Evolutionary conservation across 2,888 invertebrate species (phyloP).

Genomic region (Sylvicola fuscatus): DNA sequence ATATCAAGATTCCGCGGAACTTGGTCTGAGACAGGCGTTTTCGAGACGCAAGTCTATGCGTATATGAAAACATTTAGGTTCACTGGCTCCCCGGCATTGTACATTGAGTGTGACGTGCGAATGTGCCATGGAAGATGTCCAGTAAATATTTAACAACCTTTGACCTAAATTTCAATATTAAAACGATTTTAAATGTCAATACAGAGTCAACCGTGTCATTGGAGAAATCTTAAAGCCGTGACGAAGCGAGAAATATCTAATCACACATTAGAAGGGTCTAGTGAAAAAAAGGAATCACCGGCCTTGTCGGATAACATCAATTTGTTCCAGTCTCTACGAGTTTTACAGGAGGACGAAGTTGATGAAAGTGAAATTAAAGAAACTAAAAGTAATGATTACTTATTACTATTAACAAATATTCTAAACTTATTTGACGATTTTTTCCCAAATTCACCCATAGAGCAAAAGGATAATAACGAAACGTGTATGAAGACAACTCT

Average conservation of each 20-base stretch:
- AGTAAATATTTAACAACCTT: conserved; percentile 31
- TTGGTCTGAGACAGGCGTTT: conserved; percentile 79
- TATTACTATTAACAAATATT: neutral
- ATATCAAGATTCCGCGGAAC: conserved; percentile 83
- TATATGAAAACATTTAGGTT: conserved; percentile 83
- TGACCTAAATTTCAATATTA: conserved; percentile 3
- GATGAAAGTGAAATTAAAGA: conserved; percentile 28
- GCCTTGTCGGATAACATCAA: conserved; percentile 65
- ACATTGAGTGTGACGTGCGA: conserved; percentile 84
- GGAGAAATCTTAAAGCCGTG: conserved; percentile 72
- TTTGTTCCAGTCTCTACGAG: conserved; percentile 71
- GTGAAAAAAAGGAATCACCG: conserved; percentile 22
- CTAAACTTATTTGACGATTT: neutral
- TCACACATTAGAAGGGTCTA: conserved; percentile 21
- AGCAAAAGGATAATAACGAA: conserved; percentile 25
- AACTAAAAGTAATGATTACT: neutral
- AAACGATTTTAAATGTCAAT: conserved; percentile 7
- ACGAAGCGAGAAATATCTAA: conserved; percentile 45
- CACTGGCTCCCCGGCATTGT: conserved; percentile 82
- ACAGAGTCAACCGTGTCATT: conserved; percentile 82
- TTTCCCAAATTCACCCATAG: conserved; percentile 4
- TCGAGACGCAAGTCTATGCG: conserved; percentile 84
- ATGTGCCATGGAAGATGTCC: conserved; percentile 93
- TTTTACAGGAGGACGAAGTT: conserved; percentile 67
- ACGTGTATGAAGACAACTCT: conserved; percentile 44